A percentile compares a stretch with the other conserved stretches of the same genome.
Evolutionary conservation across 2,113 vertebrate genomes (phyloP).

Genomic region (Mungos mungo): DNA sequence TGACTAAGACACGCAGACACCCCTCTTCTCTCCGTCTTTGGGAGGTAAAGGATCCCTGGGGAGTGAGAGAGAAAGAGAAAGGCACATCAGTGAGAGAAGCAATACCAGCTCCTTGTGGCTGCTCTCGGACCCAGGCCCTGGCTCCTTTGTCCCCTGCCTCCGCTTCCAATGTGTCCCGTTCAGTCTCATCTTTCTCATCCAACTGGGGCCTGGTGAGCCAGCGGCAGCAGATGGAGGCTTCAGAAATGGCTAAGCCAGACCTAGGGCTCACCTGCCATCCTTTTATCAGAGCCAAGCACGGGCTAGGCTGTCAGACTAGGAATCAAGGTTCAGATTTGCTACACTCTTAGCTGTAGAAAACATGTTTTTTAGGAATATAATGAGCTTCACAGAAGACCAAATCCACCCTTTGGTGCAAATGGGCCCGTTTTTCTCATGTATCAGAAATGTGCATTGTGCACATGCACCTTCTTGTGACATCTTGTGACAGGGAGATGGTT

Average conservation of each 20-base stretch:
- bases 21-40: slow-evolving; percentile 10
- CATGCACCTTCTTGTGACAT: neutral
- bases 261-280: neutral
- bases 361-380: neutral
- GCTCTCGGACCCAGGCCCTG: neutral
- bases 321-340: neutral
- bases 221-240: neutral
- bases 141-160: neutral
- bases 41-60: neutral
- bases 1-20: no score
- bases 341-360: neutral
- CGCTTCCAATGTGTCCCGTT: neutral
- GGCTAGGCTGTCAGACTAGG: neutral
- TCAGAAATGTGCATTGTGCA: neutral
- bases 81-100: neutral
- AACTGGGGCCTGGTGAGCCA: neutral
- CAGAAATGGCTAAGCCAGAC: neutral
- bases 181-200: neutral
- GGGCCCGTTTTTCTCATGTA: neutral
- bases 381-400: neutral
- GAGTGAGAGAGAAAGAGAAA: neutral
- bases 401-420: neutral
- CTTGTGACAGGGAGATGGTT: neutral
- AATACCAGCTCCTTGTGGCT: neutral
- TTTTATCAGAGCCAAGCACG: neutral